Evolutionary conservation across 2,888 invertebrate species (phyloP), one percentile per base, ranked within the genome.

Genomic region (Oegoconia quadripuncta): DNA sequence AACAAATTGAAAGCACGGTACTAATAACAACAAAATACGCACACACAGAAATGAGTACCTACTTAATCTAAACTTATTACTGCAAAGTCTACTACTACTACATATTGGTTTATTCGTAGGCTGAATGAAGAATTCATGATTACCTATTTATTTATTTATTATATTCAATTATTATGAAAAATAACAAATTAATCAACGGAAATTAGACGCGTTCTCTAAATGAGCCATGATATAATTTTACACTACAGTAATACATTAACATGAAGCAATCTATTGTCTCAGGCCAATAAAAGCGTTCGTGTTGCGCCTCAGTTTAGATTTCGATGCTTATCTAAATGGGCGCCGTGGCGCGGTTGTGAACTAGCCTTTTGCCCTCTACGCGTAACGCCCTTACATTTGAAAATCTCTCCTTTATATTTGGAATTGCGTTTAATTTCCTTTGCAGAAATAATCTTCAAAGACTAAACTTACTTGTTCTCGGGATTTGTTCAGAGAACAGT

Each of bases 271-370:
- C 57, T 59, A 69, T 71, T 71, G 64, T 73, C 61, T 64, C 48
- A 44, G 56, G 42, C 54, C 61, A 68, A 71, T 74, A 37, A 36
- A 78, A 65, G 64, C 64, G 59, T 79, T 75, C 87, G 81, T 84
- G 84, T 74, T 66, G 61, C 55, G 58, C 60, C 54, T 64, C 73
- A 71, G 74, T 84, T 82, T 63, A 72, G 72, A 74, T 68, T 66
- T 53, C 54, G 84, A 84, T 86, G 64, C 58, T 68, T 76, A 86
- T 86, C 86, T 82, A 70, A 79, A 78, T 70, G 73, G 66, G 58
- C 51, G 62, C 63, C 65, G 63, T 55, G 56, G 51, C 64, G 54
- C 63, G 71, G 70, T 74, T 78, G 81, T 70, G 73, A 80, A 75
- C 76, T 76, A 54, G 68, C 66, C 69, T 68, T 73, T 74, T 61